A percentile compares a stretch with the other conserved stretches of the same genome.
These are phyloP conservation scores for Epinotia ramella DNA, from an alignment of 2,888 invertebrate species.

Conservation along the genomic window DNA sequence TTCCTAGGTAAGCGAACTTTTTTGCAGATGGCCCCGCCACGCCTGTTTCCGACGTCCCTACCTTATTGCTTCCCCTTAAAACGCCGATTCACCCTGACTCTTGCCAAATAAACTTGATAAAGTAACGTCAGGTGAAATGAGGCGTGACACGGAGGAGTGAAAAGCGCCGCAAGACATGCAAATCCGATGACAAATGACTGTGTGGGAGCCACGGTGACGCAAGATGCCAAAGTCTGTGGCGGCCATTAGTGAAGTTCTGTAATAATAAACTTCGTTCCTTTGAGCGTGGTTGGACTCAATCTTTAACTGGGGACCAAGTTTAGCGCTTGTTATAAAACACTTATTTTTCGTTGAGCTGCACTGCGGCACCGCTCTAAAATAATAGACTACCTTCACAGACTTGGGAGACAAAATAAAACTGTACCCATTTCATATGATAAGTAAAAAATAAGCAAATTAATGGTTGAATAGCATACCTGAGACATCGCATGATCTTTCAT, in stretches of 20 bases:
- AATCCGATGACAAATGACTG: slow-evolving; percentile 38
- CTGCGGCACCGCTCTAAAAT: no score
- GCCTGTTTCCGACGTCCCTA: background rate
- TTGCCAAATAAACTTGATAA: slow-evolving; percentile 27
- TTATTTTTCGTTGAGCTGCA: no score
- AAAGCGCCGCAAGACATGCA: slow-evolving; percentile 35
- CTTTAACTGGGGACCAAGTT: background rate
- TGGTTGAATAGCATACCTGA: no score
- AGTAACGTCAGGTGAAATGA: slow-evolving; percentile 37
- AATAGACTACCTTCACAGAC: no score
- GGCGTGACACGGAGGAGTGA: slow-evolving; percentile 35
- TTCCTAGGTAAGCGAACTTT: background rate
- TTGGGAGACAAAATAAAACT: no score
- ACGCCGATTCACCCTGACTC: slow-evolving; percentile 21
- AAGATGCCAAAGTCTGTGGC: slow-evolving; percentile 25
- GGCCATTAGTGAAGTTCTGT: slow-evolving; percentile 16
- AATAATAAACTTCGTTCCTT: slow-evolving; percentile 8
- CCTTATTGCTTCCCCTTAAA: background rate
- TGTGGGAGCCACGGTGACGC: slow-evolving; percentile 38
- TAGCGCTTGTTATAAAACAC: no score
- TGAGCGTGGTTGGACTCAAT: background rate
- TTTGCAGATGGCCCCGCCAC: background rate
- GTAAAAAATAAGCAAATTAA: no score
- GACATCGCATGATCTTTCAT: no score
- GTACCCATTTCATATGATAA: no score